A percentile compares a stretch with the other conserved stretches of the same genome.
These are phyloP conservation scores for Siphonodentalium dalli DNA, from an alignment of 2,888 invertebrate genomes.

Conservation along the genomic window DNA sequence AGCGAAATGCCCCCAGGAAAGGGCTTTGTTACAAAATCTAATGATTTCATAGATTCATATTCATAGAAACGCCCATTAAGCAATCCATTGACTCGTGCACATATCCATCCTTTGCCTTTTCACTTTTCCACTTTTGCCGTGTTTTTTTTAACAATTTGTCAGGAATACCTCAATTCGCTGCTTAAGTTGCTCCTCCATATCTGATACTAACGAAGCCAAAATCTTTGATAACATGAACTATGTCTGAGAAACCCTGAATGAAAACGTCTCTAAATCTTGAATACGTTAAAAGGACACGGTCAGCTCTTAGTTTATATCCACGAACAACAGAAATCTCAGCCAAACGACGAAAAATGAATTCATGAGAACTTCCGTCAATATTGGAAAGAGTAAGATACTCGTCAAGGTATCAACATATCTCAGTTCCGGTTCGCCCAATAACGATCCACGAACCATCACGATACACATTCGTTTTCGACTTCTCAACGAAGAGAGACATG, in stretches of 20 bases:
- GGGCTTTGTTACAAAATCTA: too few species aligned
- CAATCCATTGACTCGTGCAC: constrained; percentile 12
- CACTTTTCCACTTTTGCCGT: constrained; percentile 22
- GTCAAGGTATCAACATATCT: constrained; percentile 13
- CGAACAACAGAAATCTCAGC: background rate
- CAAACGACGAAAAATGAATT: constrained; percentile 7
- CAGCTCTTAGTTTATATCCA: constrained; percentile 4
- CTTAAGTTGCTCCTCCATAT: constrained; percentile 12
- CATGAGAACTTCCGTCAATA: constrained; percentile 2
- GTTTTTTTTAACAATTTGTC: constrained; percentile 23
- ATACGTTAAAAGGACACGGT: constrained; percentile 14
- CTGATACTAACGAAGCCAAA: constrained; percentile 17
- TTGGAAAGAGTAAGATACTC: constrained; percentile 12
- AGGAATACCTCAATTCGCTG: constrained; percentile 18
- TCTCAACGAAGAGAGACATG: constrained; percentile 11
- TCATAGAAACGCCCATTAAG: constrained; percentile 8
- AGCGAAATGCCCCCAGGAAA: too few species aligned
- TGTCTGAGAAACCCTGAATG: constrained; percentile 9
- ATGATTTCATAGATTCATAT: background rate
- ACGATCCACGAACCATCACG: constrained; percentile 18
- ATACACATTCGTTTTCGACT: constrained; percentile 16
- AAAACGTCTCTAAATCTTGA: constrained; percentile 8
- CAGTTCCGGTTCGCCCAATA: constrained; percentile 13
- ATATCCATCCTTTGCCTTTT: constrained; percentile 23
- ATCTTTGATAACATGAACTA: constrained; percentile 8